Base-by-base conservation (phyloP, 2,888 invertebrate species). In the Acanthoscelides obtectus region DNA sequence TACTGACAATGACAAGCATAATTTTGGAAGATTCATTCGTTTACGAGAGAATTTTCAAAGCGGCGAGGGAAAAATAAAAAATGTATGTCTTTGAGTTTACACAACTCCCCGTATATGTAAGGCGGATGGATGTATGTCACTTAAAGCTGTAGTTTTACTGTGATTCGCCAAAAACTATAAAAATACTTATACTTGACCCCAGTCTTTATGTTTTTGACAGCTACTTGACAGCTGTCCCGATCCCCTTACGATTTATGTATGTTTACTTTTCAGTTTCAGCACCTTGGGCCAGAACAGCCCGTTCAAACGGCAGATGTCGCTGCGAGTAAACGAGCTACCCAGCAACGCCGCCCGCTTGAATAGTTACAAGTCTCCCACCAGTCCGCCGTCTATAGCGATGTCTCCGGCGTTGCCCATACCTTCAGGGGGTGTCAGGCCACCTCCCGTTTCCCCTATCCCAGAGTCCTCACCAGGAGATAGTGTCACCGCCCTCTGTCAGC, bases 301-400 rank as follows among this genome's bases (percentile, higher is more conserved):
- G 74, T 99, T 96, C 87, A 98, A 99, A 87, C 90, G 98, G 67
- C 97, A 98, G 86, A 93, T 98, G 89, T 98, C 98, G 75, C 89
- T 98, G 77, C 92, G 98, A 75, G 92, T 98, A 80, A 95, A 94
- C 84, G 98, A 98, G 88, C 89, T 98, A 85, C 98, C 98, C 73
- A 98, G 98, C 81, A 98, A 96, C 84, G 87, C 97, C 80, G 97
- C 97, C 87, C 91, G 98, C 69, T 88, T 89, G 77, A 87, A 87
- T 79, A 86, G 87, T 69, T 85, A 83, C 76, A 80, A 81, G 70
- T 79, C 81, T 66, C 81, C 82, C 27, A 82, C 80, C 22, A 80
- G 80, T 22, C 81, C 81, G 66, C 74, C 78, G 64, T 76, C 73
- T 64, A 63, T 8, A n/a, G 66, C 20, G 20, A 66, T 66, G 20